Evolutionary conservation across 2,888 invertebrate species (phyloP).

Genomic region (Prosapia bicincta): DNA sequence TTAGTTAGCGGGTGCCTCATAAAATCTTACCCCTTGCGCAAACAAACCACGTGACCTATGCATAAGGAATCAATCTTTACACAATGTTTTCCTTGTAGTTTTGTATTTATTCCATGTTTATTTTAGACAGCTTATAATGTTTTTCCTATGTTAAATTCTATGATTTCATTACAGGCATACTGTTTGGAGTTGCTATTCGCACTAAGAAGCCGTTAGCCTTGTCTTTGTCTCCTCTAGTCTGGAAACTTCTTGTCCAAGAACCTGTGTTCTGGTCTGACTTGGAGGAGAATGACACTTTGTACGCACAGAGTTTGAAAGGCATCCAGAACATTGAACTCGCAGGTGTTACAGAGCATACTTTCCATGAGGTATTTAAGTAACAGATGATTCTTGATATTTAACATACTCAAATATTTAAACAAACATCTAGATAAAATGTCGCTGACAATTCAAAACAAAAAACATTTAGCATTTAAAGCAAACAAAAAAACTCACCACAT

Average conservation of each 20-base stretch:
- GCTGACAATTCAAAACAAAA: too few relatives aligned
- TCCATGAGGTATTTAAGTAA: slow-evolving; percentile 51
- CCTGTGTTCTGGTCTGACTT: slow-evolving; percentile 57
- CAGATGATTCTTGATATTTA: background rate
- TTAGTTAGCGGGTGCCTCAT: too few relatives aligned
- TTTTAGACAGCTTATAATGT: too few relatives aligned
- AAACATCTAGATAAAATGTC: too few relatives aligned
- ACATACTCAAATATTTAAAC: too few relatives aligned
- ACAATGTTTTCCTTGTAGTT: too few relatives aligned
- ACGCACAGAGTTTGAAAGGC: slow-evolving; percentile 56
- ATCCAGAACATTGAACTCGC: slow-evolving; percentile 58
- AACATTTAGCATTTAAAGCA: background rate
- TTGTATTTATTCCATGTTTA: too few relatives aligned
- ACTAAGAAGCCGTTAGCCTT: slow-evolving; percentile 64
- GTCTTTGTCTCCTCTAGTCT: slow-evolving; percentile 58
- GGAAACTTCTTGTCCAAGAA: slow-evolving; percentile 60
- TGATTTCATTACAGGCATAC: slow-evolving; percentile 54
- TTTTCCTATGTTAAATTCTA: too few relatives aligned
- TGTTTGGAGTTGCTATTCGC: slow-evolving; percentile 61
- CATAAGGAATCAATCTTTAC: too few relatives aligned
- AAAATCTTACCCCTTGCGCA: too few relatives aligned
- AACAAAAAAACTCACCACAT: background rate
- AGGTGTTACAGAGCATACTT: slow-evolving; percentile 56
- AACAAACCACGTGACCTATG: too few relatives aligned
- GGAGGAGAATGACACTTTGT: slow-evolving; percentile 58